Conservation (phyloP, 2,113 vertebrate genomes). For the Anoplopoma fimbria region DNA sequence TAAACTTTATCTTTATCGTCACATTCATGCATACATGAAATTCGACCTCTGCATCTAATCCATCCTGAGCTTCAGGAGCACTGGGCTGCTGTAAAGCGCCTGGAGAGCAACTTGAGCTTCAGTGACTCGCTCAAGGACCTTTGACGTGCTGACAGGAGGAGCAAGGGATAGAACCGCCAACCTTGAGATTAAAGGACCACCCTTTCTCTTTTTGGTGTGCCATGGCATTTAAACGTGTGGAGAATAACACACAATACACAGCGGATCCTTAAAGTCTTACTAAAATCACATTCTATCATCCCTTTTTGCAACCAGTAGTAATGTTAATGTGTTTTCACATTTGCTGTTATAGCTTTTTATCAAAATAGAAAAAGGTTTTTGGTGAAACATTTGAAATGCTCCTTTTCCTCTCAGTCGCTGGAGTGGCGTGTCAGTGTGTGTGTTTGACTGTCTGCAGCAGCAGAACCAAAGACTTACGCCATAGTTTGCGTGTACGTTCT, state of each 20-base stretch:
- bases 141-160: no score
- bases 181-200: no score
- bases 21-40: background rate
- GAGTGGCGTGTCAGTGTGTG: no score
- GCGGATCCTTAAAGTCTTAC: background rate
- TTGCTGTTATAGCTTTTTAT: background rate
- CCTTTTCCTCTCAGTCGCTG: conserved; percentile 9
- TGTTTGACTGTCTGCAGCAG: background rate
- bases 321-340: background rate
- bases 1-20: background rate
- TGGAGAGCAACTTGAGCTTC: no score
- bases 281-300: background rate
- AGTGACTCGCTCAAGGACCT: background rate
- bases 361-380: background rate
- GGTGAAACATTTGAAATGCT: conserved; percentile 8
- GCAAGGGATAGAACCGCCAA: background rate
- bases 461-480: background rate
- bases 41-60: background rate
- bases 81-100: background rate
- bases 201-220: background rate
- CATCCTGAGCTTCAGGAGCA: background rate
- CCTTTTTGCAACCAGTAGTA: background rate
- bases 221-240: conserved; percentile 32
- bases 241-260: conserved; percentile 16
- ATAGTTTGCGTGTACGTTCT: background rate